These are phyloP conservation scores for Barbus barbus DNA, from an alignment of 2,113 vertebrate species.

Conservation along the genomic window DNA sequence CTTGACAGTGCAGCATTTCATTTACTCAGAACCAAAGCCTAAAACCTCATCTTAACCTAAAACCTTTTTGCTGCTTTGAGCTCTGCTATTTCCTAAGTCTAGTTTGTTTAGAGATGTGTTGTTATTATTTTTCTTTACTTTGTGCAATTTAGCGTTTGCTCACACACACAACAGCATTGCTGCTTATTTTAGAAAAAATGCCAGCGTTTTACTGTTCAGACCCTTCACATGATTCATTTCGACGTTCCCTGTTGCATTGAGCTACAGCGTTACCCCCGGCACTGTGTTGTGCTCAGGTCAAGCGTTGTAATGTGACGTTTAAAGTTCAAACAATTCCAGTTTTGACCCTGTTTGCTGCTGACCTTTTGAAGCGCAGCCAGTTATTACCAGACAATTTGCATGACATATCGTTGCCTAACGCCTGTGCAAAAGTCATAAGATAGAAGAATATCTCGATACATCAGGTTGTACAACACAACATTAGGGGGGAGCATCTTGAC, in stretches of 20 bases:
- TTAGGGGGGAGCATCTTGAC: neutral
- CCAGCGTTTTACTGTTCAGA: neutral
- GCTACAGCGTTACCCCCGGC: neutral
- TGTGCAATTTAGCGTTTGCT: neutral
- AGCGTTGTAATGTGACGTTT: slow-evolving; percentile 5
- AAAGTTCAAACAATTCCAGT: slow-evolving; percentile 27
- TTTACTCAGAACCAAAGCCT: neutral
- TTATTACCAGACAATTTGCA: slow-evolving; percentile 29
- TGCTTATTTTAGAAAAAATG: slow-evolving; percentile 10
- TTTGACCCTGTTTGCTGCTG: slow-evolving; percentile 13
- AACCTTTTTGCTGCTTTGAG: slow-evolving; percentile 8
- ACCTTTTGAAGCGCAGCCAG: slow-evolving; percentile 14
- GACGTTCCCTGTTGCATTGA: neutral
- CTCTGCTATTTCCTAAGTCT: neutral
- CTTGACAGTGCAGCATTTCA: neutral
- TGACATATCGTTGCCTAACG: neutral
- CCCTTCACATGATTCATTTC: neutral
- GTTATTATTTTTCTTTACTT: neutral
- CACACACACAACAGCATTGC: neutral
- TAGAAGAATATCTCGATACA: neutral
- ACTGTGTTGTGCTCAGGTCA: neutral
- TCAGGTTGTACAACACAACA: neutral
- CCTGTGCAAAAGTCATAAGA: neutral
- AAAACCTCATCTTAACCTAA: neutral
- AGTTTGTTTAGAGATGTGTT: neutral